These are phyloP conservation scores for Palythoa caribaeorum DNA, from an alignment of 92 coral and sea anemone species.

Conservation along the genomic window DNA sequence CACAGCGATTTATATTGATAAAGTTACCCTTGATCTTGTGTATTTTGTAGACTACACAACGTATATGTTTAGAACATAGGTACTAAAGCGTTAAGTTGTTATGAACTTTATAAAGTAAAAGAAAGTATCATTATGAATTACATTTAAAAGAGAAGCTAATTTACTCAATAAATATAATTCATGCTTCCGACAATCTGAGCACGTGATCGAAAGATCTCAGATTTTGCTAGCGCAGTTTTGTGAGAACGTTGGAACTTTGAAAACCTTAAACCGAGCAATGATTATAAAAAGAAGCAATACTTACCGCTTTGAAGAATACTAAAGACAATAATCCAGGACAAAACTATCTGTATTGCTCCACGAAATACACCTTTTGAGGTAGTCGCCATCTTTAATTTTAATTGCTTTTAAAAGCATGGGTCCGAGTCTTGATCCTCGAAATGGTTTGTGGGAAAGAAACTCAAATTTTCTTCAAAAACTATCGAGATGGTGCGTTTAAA, in stretches of 20 bases:
- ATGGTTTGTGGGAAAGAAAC: conserved; percentile 7
- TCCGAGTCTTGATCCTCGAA: conserved; percentile 13
- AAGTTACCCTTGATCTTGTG: too few species aligned
- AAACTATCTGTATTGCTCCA: neutral
- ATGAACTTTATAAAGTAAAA: too few species aligned
- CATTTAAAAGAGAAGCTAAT: neutral
- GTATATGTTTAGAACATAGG: too few species aligned
- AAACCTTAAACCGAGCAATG: neutral
- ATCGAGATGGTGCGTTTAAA: conserved; percentile 16
- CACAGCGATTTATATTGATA: too few species aligned
- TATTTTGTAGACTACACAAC: too few species aligned
- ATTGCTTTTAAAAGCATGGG: neutral
- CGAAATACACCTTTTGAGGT: neutral
- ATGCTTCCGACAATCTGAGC: neutral
- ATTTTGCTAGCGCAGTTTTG: too few species aligned
- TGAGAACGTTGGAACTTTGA: neutral
- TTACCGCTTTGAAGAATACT: conserved; percentile 1
- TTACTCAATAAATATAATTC: too few species aligned
- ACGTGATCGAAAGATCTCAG: neutral
- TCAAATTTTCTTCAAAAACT: neutral
- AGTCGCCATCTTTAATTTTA: conserved; percentile 12
- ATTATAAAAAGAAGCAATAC: neutral
- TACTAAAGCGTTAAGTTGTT: too few species aligned
- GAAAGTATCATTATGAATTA: neutral
- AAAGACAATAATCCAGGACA: conserved; percentile 7